Evolutionary conservation across 1,140 invertebrate species (phyloP).

Genomic region (Heterodera schachtii): DNA sequence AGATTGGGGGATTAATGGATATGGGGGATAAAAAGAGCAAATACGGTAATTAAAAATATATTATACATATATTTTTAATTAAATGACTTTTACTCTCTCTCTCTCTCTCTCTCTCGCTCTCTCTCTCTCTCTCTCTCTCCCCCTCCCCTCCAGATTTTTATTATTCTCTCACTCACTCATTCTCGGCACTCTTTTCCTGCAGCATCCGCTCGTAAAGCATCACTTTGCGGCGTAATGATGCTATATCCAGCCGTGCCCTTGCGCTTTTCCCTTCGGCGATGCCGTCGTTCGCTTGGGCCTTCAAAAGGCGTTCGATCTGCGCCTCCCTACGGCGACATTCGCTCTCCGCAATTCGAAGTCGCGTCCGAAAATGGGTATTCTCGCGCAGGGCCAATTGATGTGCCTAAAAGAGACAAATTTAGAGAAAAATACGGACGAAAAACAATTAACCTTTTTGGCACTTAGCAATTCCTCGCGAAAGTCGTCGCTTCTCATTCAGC

Average conservation of each 20-base stretch:
- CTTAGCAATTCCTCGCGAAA: constrained; percentile 36
- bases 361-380: constrained; percentile 36
- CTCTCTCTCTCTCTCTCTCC: too few species aligned
- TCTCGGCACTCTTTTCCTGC: constrained; percentile 52
- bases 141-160: neutral
- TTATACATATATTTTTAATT: too few species aligned
- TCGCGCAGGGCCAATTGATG: constrained; percentile 33
- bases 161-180: constrained; percentile 35
- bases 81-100: too few species aligned
- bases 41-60: too few species aligned
- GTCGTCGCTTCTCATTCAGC: constrained; percentile 28
- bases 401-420: constrained; percentile 11
- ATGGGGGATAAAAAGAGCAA: too few species aligned
- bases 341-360: constrained; percentile 31
- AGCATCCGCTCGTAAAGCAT: constrained; percentile 46
- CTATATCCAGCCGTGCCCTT: constrained; percentile 32
- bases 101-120: too few species aligned
- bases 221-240: constrained; percentile 45
- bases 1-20: too few species aligned
- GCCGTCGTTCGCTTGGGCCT: neutral
- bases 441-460: constrained; percentile 29
- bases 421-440: constrained; percentile 9
- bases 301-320: constrained; percentile 32
- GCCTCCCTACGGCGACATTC: constrained; percentile 34
- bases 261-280: constrained; percentile 12